Conservation (phyloP, 1,140 invertebrate species). For the Caerostris extrusa region DNA sequence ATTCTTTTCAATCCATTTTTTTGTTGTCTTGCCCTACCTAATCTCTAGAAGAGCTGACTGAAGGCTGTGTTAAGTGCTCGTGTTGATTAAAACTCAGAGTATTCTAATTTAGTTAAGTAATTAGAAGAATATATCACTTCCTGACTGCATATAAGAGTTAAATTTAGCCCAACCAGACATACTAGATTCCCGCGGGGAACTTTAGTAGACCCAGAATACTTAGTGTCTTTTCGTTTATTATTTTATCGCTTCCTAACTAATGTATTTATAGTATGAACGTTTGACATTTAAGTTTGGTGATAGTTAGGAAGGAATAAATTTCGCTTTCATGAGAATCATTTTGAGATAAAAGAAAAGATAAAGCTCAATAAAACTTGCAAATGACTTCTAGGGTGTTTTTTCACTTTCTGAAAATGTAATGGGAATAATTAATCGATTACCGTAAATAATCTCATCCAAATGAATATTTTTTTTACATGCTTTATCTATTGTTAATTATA, state of each 20-base stretch:
- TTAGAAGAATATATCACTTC: constrained; percentile 17
- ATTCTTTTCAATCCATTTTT: constrained; percentile 18
- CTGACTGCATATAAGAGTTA: constrained; percentile 22
- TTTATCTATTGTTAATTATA: too few relatives aligned
- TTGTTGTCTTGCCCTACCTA: constrained; percentile 10
- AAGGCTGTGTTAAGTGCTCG: constrained; percentile 34
- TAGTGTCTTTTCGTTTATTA: neutral
- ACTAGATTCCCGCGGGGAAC: neutral
- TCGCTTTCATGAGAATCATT: neutral
- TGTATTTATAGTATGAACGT: constrained; percentile 4
- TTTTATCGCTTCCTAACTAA: constrained; percentile 12
- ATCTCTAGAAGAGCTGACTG: neutral
- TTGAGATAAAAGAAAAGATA: neutral
- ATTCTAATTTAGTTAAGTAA: constrained; percentile 48
- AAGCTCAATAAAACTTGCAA: neutral
- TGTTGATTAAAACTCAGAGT: neutral
- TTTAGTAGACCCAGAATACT: constrained; percentile 41
- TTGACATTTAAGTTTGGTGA: constrained; percentile 22
- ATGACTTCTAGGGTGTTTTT: neutral
- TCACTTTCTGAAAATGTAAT: too few relatives aligned
- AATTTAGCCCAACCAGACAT: constrained; percentile 40
- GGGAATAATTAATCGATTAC: too few relatives aligned
- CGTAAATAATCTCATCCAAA: too few relatives aligned
- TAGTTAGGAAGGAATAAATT: constrained; percentile 14
- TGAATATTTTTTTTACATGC: too few relatives aligned